Percentiles rank a stretch among this genome's conserved stretches.
phyloP scores from a whole-genome alignment of 2,797 vertebrate species.

The Columba guinea region DNA sequence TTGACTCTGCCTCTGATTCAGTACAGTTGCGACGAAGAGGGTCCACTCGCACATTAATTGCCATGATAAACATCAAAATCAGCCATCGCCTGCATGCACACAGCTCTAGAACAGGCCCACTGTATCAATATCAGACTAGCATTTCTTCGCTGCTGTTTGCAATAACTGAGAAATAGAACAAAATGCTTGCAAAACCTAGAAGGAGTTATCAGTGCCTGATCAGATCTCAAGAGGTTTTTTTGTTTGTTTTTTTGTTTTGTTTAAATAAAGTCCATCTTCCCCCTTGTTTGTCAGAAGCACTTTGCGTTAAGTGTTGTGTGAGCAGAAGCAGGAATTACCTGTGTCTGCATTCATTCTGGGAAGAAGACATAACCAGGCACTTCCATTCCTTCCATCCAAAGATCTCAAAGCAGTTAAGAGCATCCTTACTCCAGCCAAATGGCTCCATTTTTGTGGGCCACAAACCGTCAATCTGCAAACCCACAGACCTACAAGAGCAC shows the following conservation, averaged over 20 bases:
- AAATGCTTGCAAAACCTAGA: conserved; percentile 12
- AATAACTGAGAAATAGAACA: conserved; percentile 37
- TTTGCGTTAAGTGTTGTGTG: conserved; percentile 49
- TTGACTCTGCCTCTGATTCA: conserved; percentile 44
- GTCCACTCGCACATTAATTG: conserved; percentile 59
- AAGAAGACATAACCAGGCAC: background rate
- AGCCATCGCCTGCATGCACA: background rate
- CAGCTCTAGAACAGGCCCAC: background rate
- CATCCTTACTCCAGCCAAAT: background rate
- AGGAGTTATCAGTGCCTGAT: conserved; percentile 61
- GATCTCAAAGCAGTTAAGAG: background rate
- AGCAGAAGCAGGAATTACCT: conserved; percentile 21
- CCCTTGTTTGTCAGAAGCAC: conserved; percentile 54
- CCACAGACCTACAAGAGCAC: background rate
- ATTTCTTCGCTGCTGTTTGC: background rate
- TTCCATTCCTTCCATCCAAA: background rate
- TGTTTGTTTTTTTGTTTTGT: background rate
- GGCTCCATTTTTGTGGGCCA: background rate
- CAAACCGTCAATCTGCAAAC: background rate
- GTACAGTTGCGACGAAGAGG: conserved; percentile 48
- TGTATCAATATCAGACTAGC: conserved; percentile 22
- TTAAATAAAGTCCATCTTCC: conserved; percentile 55
- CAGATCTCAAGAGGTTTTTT: conserved; percentile 32
- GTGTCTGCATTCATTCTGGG: background rate
- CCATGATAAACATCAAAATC: conserved; percentile 64